Evolutionary conservation across 2,797 vertebrate species (phyloP).

Genomic region (Gambusia yucatana): DNA sequence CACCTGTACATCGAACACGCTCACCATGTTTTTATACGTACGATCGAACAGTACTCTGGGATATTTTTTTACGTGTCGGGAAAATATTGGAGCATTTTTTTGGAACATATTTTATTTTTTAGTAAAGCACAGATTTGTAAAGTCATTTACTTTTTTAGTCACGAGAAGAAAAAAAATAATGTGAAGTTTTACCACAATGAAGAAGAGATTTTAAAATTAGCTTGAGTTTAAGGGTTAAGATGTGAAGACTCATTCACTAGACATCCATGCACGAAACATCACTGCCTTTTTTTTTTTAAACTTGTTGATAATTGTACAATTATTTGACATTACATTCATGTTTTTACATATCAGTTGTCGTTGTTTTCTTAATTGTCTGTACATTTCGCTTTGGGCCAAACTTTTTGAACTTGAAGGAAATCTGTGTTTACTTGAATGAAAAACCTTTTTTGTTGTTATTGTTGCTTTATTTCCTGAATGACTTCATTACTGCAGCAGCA

Average conservation of each 20-base stretch:
- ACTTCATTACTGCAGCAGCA: neutral
- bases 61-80: conserved; percentile 72
- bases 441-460: conserved; percentile 11
- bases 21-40: conserved; percentile 52
- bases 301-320: conserved; percentile 23
- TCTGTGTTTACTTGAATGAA: conserved; percentile 57
- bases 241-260: conserved; percentile 41
- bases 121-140: conserved; percentile 77
- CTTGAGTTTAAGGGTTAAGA: conserved; percentile 17
- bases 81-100: conserved; percentile 56
- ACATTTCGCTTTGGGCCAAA: conserved; percentile 48
- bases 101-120: conserved; percentile 83
- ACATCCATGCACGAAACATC: conserved; percentile 35
- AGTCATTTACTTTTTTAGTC: conserved; percentile 79
- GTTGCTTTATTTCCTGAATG: conserved; percentile 31
- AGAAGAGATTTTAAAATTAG: conserved; percentile 44
- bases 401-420: conserved; percentile 41
- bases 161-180: conserved; percentile 42
- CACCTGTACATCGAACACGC: conserved; percentile 52
- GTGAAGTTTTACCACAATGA: conserved; percentile 63
- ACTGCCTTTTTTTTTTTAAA: conserved; percentile 49
- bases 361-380: conserved; percentile 11
- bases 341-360: conserved; percentile 21
- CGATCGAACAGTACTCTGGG: conserved; percentile 65
- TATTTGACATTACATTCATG: conserved; percentile 29